Evolutionary conservation across 37 sponge, comb jelly and placozoan genomes (phyloP).

Genomic region (Oopsacas minuta): DNA sequence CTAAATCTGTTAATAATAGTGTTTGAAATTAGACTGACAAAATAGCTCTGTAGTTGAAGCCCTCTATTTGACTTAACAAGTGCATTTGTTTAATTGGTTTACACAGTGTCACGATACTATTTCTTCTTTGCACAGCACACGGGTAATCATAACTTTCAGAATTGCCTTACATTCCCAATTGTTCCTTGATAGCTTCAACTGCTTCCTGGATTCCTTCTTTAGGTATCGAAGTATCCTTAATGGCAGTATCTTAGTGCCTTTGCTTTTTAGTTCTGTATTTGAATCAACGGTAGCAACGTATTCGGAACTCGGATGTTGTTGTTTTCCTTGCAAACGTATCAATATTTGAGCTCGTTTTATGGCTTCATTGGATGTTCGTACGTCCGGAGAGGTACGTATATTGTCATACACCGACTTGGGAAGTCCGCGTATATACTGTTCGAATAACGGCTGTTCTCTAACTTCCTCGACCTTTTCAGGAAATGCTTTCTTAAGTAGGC

Average conservation of each 20-base stretch:
- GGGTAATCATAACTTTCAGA: neutral
- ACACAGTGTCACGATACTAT: neutral
- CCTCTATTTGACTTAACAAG: neutral
- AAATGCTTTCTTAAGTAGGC: neutral
- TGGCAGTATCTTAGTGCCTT: too few species aligned
- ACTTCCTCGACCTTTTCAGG: neutral
- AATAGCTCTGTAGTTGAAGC: neutral
- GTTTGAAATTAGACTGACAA: neutral
- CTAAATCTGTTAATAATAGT: neutral
- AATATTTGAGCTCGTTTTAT: neutral
- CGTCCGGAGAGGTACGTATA: neutral
- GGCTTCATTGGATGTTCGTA: neutral
- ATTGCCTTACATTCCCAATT: neutral
- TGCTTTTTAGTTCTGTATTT: neutral
- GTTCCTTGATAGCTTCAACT: neutral
- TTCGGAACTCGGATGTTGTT: neutral
- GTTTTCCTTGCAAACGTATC: neutral
- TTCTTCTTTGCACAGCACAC: neutral
- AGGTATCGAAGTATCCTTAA: too few species aligned
- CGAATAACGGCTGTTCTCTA: neutral
- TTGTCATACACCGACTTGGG: neutral
- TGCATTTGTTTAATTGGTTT: neutral
- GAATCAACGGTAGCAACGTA: neutral
- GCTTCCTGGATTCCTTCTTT: neutral
- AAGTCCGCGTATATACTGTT: neutral